These are phyloP conservation scores for Paramormyrops hopkinsi DNA, from an alignment of 2,797 vertebrate genomes.

Conservation along the genomic window DNA sequence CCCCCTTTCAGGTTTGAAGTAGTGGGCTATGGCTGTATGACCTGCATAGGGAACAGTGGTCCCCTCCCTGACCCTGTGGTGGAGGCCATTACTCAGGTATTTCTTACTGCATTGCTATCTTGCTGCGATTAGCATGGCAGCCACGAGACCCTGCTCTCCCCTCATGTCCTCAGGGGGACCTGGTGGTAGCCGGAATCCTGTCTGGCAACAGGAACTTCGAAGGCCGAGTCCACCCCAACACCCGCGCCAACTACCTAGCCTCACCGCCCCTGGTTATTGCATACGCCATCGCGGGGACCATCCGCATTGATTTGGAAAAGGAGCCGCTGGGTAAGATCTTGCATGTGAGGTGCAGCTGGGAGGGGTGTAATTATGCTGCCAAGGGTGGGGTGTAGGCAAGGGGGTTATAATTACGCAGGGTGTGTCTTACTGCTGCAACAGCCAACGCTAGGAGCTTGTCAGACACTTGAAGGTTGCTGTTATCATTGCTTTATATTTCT, in stretches of 20 bases:
- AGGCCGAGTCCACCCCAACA: constrained; percentile 92
- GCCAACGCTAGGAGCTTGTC: background rate
- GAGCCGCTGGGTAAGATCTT: constrained; percentile 79
- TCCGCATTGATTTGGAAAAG: constrained; percentile 84
- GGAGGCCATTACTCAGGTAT: constrained; percentile 81
- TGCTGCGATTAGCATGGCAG: background rate
- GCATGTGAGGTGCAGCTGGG: background rate
- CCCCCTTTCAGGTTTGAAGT: constrained; percentile 78
- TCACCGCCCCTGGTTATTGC: constrained; percentile 91
- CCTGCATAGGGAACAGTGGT: constrained; percentile 96
- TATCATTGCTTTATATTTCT: background rate
- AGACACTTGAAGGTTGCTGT: background rate
- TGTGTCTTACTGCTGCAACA: background rate
- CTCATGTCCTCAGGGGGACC: constrained; percentile 69
- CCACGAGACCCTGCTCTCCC: background rate
- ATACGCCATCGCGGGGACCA: constrained; percentile 86
- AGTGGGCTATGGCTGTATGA: constrained; percentile 98
- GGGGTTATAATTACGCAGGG: background rate
- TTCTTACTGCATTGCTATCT: background rate
- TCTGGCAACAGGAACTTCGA: constrained; percentile 98
- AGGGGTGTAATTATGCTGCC: background rate
- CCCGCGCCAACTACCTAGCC: constrained; percentile 90
- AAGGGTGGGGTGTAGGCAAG: background rate
- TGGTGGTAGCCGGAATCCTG: constrained; percentile 82
- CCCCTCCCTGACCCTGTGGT: constrained; percentile 86